phyloP scores from a whole-genome alignment of 2,113 vertebrate species.

The Heptranchias perlo region DNA sequence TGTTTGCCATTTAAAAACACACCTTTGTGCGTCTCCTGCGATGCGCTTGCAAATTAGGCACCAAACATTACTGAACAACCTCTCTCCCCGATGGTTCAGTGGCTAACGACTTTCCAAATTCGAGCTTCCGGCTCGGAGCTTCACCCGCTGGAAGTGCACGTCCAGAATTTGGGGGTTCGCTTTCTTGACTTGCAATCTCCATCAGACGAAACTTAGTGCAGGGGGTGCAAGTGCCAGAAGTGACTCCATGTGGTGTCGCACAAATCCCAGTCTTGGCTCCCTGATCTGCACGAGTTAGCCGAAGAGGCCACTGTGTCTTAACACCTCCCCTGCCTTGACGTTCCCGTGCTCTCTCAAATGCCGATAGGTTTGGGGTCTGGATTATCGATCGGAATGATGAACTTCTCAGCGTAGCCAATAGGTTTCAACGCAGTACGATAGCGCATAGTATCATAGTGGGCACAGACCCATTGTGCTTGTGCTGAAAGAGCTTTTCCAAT shows the following conservation, averaged over 20 bases:
- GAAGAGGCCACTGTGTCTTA: background rate
- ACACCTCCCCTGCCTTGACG: background rate
- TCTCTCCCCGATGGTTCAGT: background rate
- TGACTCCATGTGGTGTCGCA: background rate
- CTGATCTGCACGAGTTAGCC: background rate
- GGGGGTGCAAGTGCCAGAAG: background rate
- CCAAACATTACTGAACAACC: background rate
- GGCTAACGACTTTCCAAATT: background rate
- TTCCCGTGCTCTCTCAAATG: background rate
- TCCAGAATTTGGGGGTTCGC: background rate
- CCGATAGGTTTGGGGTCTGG: background rate
- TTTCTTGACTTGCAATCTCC: background rate
- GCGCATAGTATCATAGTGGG: no score
- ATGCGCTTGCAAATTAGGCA: background rate
- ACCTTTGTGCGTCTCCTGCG: background rate
- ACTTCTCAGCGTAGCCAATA: background rate
- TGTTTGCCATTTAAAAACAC: background rate
- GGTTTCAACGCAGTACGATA: background rate
- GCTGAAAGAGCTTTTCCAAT: no score
- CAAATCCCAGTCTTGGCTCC: background rate
- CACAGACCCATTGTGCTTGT: no score
- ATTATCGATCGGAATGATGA: background rate
- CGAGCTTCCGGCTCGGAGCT: background rate
- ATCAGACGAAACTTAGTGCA: background rate
- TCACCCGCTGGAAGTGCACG: background rate